Conservation (phyloP, 2,113 vertebrate genomes). For the Aplodontia rufa region DNA sequence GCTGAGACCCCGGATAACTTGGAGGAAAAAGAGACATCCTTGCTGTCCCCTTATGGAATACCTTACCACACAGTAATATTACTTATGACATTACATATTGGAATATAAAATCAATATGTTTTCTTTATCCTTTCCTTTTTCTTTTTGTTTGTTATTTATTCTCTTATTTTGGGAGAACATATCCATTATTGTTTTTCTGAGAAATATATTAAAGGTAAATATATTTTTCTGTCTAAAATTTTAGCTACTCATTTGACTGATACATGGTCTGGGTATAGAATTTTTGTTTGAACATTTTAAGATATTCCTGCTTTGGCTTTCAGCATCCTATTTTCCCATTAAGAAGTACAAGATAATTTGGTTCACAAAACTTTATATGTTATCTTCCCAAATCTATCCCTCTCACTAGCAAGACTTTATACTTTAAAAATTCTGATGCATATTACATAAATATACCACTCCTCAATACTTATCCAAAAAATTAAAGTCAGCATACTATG, state of each 20-base stretch:
- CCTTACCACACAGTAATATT: not conserved
- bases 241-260: not conserved
- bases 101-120: not conserved
- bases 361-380: not conserved
- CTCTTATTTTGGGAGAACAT: not conserved
- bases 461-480: too few relatives aligned
- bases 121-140: not conserved
- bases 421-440: not conserved
- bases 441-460: too few relatives aligned
- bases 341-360: not conserved
- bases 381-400: not conserved
- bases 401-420: not conserved
- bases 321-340: not conserved
- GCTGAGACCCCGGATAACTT: not conserved
- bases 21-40: not conserved
- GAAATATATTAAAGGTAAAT: not conserved
- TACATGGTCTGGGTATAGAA: not conserved
- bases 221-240: slow-evolving; percentile 25
- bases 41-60: not conserved
- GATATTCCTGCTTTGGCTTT: not conserved
- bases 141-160: not conserved
- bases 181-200: not conserved
- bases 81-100: not conserved
- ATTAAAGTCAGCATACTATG: too few relatives aligned
- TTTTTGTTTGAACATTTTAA: not conserved